phyloP scores from a whole-genome alignment of 2,113 vertebrate species.

The Periophthalmodon schlosseri region DNA sequence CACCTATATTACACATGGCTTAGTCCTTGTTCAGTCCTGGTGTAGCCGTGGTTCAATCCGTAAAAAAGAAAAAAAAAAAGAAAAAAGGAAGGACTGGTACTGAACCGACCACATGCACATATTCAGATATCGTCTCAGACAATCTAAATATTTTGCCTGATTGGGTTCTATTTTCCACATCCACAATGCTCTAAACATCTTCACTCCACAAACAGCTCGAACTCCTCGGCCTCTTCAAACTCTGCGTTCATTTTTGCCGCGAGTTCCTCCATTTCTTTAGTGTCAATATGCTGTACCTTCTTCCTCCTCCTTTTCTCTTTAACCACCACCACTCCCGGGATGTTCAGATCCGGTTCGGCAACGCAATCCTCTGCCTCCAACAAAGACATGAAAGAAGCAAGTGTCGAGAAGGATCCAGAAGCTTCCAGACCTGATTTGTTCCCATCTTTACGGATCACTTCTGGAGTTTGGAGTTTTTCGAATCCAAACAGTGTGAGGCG shows the following conservation, averaged over 20 bases:
- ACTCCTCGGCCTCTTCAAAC: constrained; percentile 86
- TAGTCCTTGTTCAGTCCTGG: no score
- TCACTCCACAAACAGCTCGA: constrained; percentile 87
- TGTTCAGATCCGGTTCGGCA: constrained; percentile 69
- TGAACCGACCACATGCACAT: no score
- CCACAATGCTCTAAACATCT: not conserved
- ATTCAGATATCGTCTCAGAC: no score
- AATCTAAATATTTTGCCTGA: not conserved
- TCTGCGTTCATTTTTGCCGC: constrained; percentile 86
- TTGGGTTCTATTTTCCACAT: not conserved
- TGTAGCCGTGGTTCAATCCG: no score
- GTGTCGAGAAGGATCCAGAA: constrained; percentile 20
- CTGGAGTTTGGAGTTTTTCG: constrained; percentile 72
- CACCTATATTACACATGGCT: no score
- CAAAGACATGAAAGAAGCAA: constrained; percentile 48
- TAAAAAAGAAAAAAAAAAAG: no score
- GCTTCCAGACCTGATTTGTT: constrained; percentile 24
- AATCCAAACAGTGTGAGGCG: constrained; percentile 82
- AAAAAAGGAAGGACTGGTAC: no score
- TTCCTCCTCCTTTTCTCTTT: constrained; percentile 79
- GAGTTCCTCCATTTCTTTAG: constrained; percentile 80
- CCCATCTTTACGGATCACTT: constrained; percentile 54
- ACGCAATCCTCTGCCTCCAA: constrained; percentile 51
- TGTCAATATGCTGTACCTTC: constrained; percentile 74
- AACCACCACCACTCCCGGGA: constrained; percentile 80